Evolutionary conservation across 2,113 vertebrate genomes (phyloP), one percentile per base, ranked within the genome.

Genomic region (Coptodon bakossiorum): DNA sequence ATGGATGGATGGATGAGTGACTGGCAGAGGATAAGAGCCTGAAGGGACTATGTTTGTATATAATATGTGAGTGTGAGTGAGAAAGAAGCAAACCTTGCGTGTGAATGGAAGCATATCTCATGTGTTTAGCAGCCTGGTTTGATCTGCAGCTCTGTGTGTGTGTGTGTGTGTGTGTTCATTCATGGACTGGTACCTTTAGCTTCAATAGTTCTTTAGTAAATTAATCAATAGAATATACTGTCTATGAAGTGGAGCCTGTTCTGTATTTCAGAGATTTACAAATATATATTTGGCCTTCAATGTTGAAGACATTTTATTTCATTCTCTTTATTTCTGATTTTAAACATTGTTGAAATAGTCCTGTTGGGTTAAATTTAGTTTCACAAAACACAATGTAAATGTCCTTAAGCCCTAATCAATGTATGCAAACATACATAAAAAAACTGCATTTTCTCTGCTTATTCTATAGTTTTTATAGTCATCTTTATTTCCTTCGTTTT

Each of bases 101-200:
- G 56, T 88, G 59, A 53, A 14, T 50, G 36, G 66, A 56, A 6
- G 66, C 80, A 79, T 59, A 36, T 86, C 52, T 63, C 53, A 79
- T 68, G 79, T 94, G 71, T 87, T 91, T 9, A 19, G 71, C 48
- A 43, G 53, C 34, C 36, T 76, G 54, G 82, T 89, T 85, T 92
- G 63, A 89, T 90, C 82, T 86, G 66, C 76, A 52, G 50, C 61
- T 63, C 43, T 83, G 54, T 63, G 19, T 36, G 36, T 9, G 8
- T 11, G 38, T 7, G 43, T 2, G 22, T 2, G 53, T 0, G 29
- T 1, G 29, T 3, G 29, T 36, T 66, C 6, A 17, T 66, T 66
- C 31, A 66, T 66, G 61, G 31, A 66, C 6, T 66, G 61, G 31
- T 66, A 66, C 61, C 61, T 66, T 36, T 36, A 38, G 61, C 31